phyloP scores from a whole-genome alignment of 2,113 vertebrate species.

The Eclectus roratus region DNA sequence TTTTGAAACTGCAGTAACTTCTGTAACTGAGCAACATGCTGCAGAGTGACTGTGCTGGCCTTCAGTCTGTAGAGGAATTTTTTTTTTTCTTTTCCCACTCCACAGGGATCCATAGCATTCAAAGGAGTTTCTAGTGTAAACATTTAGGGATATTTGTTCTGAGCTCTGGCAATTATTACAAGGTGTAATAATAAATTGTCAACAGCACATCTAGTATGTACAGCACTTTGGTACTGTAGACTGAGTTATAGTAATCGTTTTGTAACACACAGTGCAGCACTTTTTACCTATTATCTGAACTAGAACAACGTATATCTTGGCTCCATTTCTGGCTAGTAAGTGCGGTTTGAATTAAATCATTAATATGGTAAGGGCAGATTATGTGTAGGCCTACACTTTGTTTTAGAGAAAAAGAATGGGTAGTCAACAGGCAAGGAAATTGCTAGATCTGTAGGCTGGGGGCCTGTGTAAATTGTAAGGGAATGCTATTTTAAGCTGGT shows the following conservation, averaged over 20 bases:
- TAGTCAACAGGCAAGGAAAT: background rate
- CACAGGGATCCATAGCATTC: background rate
- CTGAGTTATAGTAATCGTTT: background rate
- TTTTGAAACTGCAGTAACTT: background rate
- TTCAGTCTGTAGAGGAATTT: background rate
- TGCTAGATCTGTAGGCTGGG: background rate
- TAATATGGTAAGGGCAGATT: background rate
- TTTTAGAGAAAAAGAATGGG: background rate
- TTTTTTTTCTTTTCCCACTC: background rate
- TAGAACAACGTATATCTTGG: background rate
- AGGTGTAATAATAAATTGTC: background rate
- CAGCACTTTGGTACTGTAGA: background rate
- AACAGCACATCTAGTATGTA: background rate
- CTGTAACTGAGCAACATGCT: background rate
- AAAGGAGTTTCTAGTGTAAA: background rate
- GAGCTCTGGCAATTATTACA: background rate
- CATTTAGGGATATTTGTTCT: background rate
- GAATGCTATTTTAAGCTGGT: conserved; percentile 11
- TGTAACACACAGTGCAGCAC: background rate
- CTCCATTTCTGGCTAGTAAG: background rate
- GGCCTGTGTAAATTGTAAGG: background rate
- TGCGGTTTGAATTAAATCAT: background rate
- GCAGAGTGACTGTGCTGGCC: background rate
- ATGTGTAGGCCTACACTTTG: background rate
- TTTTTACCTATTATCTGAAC: background rate